These are phyloP conservation scores for Protomyctophum bolini DNA, from an alignment of 2,113 vertebrate species.

Conservation along the genomic window DNA sequence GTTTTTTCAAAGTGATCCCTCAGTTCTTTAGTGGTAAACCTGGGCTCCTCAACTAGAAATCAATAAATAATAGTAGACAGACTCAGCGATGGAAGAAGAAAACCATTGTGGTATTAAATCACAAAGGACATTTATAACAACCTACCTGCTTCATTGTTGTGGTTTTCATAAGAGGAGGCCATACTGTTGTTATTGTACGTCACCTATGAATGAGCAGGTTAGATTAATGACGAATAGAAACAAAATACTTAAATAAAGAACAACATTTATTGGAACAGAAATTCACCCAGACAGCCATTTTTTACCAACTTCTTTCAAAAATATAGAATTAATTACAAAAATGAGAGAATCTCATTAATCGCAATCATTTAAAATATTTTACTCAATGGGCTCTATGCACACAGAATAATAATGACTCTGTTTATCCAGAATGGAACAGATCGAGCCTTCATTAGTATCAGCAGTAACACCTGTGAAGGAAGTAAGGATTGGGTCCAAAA, in stretches of 20 bases:
- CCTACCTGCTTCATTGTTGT: conserved; percentile 73
- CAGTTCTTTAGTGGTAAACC: conserved; percentile 88
- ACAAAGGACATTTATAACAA: not conserved
- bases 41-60: conserved; percentile 85
- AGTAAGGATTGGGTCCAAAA: too few relatives aligned
- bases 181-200: conserved; percentile 55
- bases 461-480: too few relatives aligned
- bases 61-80: conserved; percentile 30
- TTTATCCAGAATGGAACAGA: too few relatives aligned
- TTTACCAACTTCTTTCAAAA: not conserved
- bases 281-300: too few relatives aligned
- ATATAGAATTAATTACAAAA: conserved; percentile 21
- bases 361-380: conserved; percentile 22
- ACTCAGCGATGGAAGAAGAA: not conserved
- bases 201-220: conserved; percentile 53
- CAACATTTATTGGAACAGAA: too few relatives aligned
- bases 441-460: too few relatives aligned
- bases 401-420: too few relatives aligned
- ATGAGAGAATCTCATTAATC: conserved; percentile 13
- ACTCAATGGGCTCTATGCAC: not conserved
- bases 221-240: not conserved
- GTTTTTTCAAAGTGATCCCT: conserved; percentile 91
- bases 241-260: not conserved
- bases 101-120: too few relatives aligned
- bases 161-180: conserved; percentile 69